Conservation (phyloP, 1,140 invertebrate species). For the Papilio xuthus region DNA sequence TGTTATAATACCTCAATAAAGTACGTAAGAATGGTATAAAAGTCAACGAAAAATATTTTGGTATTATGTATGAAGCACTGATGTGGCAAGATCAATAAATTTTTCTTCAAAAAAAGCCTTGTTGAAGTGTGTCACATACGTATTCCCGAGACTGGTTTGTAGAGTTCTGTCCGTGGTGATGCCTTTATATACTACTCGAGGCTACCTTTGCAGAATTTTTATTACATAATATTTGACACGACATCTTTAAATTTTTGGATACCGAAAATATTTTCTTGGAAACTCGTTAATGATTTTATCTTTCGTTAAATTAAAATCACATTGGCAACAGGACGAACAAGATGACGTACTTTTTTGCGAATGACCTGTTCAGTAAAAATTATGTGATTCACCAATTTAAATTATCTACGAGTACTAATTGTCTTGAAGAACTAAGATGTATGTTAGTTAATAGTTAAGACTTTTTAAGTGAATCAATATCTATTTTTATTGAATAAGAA, state of each 20-base stretch:
- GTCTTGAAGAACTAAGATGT: too few relatives aligned
- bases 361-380: neutral
- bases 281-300: neutral
- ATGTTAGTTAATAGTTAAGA: neutral
- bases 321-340: neutral
- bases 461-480: neutral
- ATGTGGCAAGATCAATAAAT: constrained; percentile 65
- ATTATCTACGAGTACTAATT: neutral
- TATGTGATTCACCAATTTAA: neutral
- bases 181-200: constrained; percentile 47
- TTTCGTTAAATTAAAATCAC: neutral
- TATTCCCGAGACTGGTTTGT: constrained; percentile 63
- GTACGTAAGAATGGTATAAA: constrained; percentile 43
- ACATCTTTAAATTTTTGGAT: constrained; percentile 39
- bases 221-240: constrained; percentile 43
- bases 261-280: constrained; percentile 8
- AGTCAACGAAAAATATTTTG: constrained; percentile 51
- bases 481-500: too few relatives aligned
- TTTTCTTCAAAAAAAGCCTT: constrained; percentile 63
- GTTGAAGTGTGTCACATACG: constrained; percentile 66
- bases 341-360: neutral
- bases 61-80: constrained; percentile 49
- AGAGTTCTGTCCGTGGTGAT: constrained; percentile 51
- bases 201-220: constrained; percentile 44
- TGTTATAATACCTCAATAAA: constrained; percentile 38